A percentile compares a stretch with the other conserved stretches of the same genome.
Conservation (phyloP, 2,113 vertebrate genomes). For the Hemichromis elongatus region DNA sequence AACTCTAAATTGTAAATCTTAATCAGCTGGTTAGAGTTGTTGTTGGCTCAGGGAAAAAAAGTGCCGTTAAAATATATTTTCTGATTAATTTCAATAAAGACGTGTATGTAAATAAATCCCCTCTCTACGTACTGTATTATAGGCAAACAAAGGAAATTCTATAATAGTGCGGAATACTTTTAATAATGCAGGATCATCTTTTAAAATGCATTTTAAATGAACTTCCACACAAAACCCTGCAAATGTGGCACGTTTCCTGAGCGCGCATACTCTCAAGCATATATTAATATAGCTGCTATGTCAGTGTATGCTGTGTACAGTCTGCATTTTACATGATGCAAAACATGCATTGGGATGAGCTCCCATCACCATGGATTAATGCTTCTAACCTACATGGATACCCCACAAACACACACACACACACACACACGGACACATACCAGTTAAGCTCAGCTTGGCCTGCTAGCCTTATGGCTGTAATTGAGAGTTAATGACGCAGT, state of each 20-base stretch:
- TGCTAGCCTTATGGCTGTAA: slow-evolving; percentile 69
- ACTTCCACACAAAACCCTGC: not conserved
- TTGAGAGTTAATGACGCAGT: slow-evolving; percentile 75
- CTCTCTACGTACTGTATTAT: not conserved
- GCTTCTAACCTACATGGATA: not conserved
- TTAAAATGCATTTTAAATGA: not conserved
- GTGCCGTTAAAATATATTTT: not conserved
- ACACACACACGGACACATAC: not conserved
- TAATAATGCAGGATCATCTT: not conserved
- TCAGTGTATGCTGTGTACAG: slow-evolving; percentile 6
- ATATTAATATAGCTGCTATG: slow-evolving; percentile 9
- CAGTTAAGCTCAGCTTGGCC: slow-evolving; percentile 32
- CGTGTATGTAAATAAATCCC: not conserved
- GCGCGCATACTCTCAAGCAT: not conserved
- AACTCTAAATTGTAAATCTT: slow-evolving; percentile 4
- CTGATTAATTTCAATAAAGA: not conserved
- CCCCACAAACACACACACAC: not conserved
- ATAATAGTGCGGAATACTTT: not conserved
- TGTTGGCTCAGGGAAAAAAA: not conserved
- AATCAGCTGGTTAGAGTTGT: not conserved
- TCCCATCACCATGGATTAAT: slow-evolving; percentile 33
- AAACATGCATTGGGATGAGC: slow-evolving; percentile 8
- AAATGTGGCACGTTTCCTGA: slow-evolving; percentile 17
- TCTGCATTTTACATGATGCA: slow-evolving; percentile 36
- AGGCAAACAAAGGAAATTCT: not conserved